phyloP scores from a whole-genome alignment of 2,888 invertebrate species.

The Campopleginae sp. region DNA sequence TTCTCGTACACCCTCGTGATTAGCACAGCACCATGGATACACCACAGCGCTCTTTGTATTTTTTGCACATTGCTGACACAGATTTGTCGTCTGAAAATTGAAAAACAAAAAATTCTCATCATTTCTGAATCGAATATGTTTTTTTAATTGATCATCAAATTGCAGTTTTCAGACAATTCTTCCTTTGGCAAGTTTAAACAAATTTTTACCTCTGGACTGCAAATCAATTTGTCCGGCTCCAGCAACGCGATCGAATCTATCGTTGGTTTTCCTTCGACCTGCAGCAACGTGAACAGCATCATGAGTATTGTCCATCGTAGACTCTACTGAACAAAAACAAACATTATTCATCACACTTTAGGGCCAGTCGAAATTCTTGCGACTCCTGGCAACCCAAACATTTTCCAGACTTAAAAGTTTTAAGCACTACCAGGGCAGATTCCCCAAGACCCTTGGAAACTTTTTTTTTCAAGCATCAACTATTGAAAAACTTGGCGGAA shows the following conservation, averaged over 20 bases:
- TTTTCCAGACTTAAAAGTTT: background rate
- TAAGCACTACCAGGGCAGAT: background rate
- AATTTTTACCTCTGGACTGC: slow-evolving; percentile 63
- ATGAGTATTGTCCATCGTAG: slow-evolving; percentile 47
- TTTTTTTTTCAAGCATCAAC: background rate
- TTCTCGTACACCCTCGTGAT: slow-evolving; percentile 68
- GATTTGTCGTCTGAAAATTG: slow-evolving; percentile 60
- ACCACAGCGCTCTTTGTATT: slow-evolving; percentile 67
- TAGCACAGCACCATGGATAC: slow-evolving; percentile 70
- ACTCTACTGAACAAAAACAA: slow-evolving; percentile 36
- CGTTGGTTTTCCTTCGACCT: slow-evolving; percentile 43
- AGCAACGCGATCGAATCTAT: slow-evolving; percentile 59
- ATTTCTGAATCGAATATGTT: background rate
- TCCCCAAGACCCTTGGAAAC: background rate
- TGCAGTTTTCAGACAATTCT: background rate
- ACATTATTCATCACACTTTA: background rate
- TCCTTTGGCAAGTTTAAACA: background rate
- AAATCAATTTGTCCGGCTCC: slow-evolving; percentile 59
- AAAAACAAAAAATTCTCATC: no score
- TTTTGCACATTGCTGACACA: slow-evolving; percentile 69
- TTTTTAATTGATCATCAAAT: background rate
- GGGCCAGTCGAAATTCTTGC: background rate
- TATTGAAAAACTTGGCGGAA: background rate
- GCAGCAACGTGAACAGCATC: slow-evolving; percentile 43
- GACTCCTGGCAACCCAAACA: background rate